phyloP scores from a whole-genome alignment of 2,797 vertebrate species.

The Lagocephalus sceleratus region DNA sequence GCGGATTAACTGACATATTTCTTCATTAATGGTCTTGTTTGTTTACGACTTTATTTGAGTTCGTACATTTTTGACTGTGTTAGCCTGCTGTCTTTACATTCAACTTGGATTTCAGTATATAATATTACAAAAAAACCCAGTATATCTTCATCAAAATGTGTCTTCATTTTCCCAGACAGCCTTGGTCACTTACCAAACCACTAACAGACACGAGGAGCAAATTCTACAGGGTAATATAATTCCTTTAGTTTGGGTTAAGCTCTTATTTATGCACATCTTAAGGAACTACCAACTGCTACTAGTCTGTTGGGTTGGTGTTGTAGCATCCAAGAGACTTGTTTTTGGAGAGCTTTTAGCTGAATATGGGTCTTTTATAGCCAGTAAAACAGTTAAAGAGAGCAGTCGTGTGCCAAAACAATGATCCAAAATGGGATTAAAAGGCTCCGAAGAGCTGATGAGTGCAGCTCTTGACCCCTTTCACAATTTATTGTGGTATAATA shows the following conservation, averaged over 20 bases:
- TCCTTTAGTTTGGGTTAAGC: too few relatives aligned
- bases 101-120: too few relatives aligned
- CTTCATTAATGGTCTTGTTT: too few relatives aligned
- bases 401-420: constrained; percentile 1
- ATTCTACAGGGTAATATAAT: not conserved
- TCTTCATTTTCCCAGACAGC: too few relatives aligned
- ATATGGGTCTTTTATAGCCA: not conserved
- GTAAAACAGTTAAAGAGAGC: not conserved
- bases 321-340: not conserved
- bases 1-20: not conserved
- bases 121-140: too few relatives aligned
- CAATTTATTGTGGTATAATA: constrained; percentile 25
- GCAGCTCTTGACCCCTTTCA: constrained; percentile 11
- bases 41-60: too few relatives aligned
- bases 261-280: not conserved
- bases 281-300: too few relatives aligned
- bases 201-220: not conserved
- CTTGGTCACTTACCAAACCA: too few relatives aligned
- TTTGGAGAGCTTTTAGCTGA: not conserved
- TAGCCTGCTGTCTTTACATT: too few relatives aligned
- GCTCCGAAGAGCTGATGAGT: not conserved
- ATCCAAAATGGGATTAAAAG: constrained; percentile 4
- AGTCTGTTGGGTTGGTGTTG: not conserved
- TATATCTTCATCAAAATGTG: too few relatives aligned
- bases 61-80: too few relatives aligned